Conservation (phyloP, 2,888 invertebrate genomes). For the Cheilosia scutellata region DNA sequence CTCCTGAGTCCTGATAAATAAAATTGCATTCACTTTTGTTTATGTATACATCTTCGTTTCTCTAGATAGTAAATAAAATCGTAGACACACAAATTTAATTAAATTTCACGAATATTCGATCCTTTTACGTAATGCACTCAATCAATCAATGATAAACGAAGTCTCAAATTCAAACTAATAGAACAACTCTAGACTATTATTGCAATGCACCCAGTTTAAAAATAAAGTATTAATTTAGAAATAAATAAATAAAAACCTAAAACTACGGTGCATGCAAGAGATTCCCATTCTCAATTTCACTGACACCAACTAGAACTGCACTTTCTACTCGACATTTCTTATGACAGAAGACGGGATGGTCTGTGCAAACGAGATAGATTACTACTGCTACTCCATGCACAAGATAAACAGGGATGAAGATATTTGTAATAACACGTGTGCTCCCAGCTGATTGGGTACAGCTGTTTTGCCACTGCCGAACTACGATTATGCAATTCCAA, state of each 20-base stretch:
- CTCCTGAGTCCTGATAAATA: background rate
- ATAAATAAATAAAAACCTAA: conserved; percentile 19
- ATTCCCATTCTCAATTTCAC: background rate
- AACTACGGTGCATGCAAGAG: background rate
- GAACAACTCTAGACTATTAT: conserved; percentile 6
- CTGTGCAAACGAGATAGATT: conserved; percentile 15
- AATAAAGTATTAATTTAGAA: conserved; percentile 20
- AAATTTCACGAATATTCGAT: conserved; percentile 31
- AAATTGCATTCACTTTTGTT: background rate
- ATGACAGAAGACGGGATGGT: background rate
- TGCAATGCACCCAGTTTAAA: background rate
- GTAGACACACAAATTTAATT: background rate
- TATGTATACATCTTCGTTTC: background rate
- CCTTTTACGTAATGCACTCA: conserved; percentile 56
- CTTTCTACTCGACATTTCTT: too few relatives aligned
- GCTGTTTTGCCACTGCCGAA: background rate
- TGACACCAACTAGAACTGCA: too few relatives aligned
- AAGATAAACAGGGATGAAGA: conserved; percentile 28
- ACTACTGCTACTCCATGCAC: background rate
- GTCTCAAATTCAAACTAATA: background rate
- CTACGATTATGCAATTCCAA: background rate
- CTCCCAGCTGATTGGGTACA: conserved; percentile 34
- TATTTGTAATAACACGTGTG: conserved; percentile 32
- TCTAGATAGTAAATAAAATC: background rate
- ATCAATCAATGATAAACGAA: background rate